phyloP scores from a whole-genome alignment of 2,797 vertebrate species.

The Avahi laniger region DNA sequence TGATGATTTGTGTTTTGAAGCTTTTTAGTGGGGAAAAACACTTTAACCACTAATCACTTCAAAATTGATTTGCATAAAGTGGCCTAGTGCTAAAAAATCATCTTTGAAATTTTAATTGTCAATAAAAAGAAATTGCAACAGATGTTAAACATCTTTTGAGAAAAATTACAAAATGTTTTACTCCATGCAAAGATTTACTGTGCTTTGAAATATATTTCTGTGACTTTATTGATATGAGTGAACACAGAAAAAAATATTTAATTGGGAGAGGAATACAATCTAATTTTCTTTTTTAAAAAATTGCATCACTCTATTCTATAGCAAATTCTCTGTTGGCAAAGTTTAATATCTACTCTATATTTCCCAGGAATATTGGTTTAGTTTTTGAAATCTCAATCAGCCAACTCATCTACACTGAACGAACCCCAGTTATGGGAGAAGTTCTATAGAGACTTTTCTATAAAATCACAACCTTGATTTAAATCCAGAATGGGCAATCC shows the following conservation, averaged over 20 bases:
- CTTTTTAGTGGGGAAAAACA: slow-evolving; percentile 20
- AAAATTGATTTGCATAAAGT: slow-evolving; percentile 2
- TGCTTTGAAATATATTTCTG: slow-evolving; percentile 31
- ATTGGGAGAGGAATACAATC: background rate
- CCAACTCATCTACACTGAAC: background rate
- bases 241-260: slow-evolving; percentile 20
- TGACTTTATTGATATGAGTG: background rate
- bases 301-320: background rate
- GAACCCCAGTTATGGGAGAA: background rate
- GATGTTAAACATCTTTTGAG: background rate
- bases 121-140: slow-evolving; percentile 10
- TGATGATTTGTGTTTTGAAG: slow-evolving; percentile 41
- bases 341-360: background rate
- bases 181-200: background rate
- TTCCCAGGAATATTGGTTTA: background rate
- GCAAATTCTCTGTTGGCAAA: slow-evolving; percentile 17
- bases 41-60: slow-evolving; percentile 31
- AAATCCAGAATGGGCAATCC: background rate
- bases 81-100: slow-evolving; percentile 41
- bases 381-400: background rate
- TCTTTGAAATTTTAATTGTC: slow-evolving; percentile 45
- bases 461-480: background rate
- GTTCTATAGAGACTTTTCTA: background rate
- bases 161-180: slow-evolving; percentile 48
- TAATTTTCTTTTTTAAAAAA: background rate